Conservation (phyloP, 2,888 invertebrate species). For the Horisme vitalbata region DNA sequence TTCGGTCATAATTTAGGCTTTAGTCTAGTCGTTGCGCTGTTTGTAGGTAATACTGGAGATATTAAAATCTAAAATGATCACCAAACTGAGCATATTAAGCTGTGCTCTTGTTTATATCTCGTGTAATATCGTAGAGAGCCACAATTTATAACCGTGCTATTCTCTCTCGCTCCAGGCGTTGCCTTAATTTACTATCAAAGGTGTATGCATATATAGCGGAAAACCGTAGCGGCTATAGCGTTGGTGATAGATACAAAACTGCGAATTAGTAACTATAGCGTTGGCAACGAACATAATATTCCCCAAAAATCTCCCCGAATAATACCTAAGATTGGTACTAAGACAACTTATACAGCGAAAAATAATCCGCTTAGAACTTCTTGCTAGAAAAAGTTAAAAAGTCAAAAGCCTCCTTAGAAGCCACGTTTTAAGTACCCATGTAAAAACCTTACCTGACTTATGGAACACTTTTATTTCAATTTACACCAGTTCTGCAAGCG, state of each 20-base stretch:
- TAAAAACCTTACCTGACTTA: no score
- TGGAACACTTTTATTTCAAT: no score
- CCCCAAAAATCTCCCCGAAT: neutral
- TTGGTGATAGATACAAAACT: neutral
- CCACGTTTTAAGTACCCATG: no score
- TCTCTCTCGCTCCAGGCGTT: slow-evolving; percentile 9
- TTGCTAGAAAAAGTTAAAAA: no score
- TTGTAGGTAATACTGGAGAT: no score
- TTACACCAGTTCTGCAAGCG: no score
- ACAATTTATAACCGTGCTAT: slow-evolving; percentile 16
- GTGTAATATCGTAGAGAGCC: slow-evolving; percentile 18
- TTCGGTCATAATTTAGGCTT: no score
- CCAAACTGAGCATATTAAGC: slow-evolving; percentile 8
- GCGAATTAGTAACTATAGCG: neutral
- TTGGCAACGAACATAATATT: neutral
- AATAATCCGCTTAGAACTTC: no score
- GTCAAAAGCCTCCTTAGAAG: no score
- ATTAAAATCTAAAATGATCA: slow-evolving; percentile 11
- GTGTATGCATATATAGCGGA: slow-evolving; percentile 2
- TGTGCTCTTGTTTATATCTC: slow-evolving; percentile 16
- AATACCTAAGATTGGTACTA: no score
- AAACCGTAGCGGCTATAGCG: neutral
- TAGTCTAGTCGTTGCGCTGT: no score
- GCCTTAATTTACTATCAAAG: slow-evolving; percentile 12
- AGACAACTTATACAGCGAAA: no score